Base-by-base conservation (phyloP, 2,888 invertebrate genomes). In the Amphipyra berbera region DNA sequence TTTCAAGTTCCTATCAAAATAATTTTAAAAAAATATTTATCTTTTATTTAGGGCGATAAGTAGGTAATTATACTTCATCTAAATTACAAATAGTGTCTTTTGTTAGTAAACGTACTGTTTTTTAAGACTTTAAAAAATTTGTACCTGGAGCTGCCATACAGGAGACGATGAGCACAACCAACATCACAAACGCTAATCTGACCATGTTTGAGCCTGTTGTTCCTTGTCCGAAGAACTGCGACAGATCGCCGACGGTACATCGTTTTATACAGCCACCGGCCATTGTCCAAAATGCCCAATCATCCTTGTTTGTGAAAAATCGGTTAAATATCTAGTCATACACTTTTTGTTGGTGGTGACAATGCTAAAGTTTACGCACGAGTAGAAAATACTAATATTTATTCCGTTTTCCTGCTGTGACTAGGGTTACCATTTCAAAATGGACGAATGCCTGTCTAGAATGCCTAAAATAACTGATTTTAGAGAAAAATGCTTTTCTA, bases 101-200 rank as follows among this genome's bases (percentile, higher is more conserved):
- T n/a, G n/a, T 21, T 21, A 21, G 1, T 21, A 21, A 21, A 21
- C 3, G 1, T 21, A 21, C 21, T 21, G 21, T 37, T 37, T 12
- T 10, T 8, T 3, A 46, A 9, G 5, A 14, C 1, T 46, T 33
- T 14, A 46, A 10, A 13, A 46, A 10, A 13, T 47, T 15, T 5
- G 2, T 81, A 88, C 90, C 88, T 70, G 90, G 89, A n/a, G 87
- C 88, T 7, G 88, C 89, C 2, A 82, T 56, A 54, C 84, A 81
- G 61, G 76, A 66, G 38, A 76, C 80, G 2, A 82, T 49, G 48
- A 88, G 50, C 8, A 75, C 67, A 37, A 76, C 69, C 15, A 88
- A 58, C 40, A 84, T 30, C 5, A 86, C 49, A 48, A 79, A 61
- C 0, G 81, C 61, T 42, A 81, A 68, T 62, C 78, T 82, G 54